Evolutionary conservation across 2,797 vertebrate species (phyloP).

Genomic region (Oreortyx pictus): DNA sequence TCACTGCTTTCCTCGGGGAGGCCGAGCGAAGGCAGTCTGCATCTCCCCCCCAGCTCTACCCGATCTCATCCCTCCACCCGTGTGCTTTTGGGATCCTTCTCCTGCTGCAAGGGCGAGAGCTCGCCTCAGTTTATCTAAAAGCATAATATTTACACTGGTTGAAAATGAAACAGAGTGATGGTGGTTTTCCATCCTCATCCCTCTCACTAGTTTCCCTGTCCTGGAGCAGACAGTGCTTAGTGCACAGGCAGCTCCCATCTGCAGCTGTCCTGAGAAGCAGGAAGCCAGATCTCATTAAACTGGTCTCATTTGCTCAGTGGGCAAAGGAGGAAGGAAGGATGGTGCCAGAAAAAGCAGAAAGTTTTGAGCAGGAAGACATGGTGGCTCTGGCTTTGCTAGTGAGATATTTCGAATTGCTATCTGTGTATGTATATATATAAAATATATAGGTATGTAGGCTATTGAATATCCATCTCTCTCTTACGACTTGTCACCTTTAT

Average conservation of each 20-base stretch:
- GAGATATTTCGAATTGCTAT: not conserved
- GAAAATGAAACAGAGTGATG: not conserved
- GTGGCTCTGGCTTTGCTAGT: not conserved
- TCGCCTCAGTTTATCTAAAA: conserved; percentile 6
- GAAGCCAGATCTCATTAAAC: not conserved
- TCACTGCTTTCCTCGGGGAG: not conserved
- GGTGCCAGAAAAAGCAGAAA: not conserved
- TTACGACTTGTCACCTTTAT: rapidly evolving
- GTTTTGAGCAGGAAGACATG: not conserved
- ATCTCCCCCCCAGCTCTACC: not conserved
- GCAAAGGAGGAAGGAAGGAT: not conserved
- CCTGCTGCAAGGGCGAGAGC: not conserved
- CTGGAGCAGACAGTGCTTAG: not conserved
- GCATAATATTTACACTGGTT: not conserved
- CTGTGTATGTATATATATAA: rapidly evolving
- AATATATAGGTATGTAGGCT: too few species aligned
- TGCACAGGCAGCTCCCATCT: not conserved
- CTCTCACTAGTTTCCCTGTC: not conserved
- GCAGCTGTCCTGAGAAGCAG: not conserved
- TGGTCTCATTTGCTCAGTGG: not conserved
- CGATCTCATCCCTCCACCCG: not conserved
- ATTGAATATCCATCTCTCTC: not conserved
- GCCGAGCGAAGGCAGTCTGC: not conserved
- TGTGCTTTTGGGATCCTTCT: not conserved
- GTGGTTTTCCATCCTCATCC: not conserved